Evolutionary conservation across 1,140 invertebrate genomes (phyloP).

Genomic region (Drosophila tani): DNA sequence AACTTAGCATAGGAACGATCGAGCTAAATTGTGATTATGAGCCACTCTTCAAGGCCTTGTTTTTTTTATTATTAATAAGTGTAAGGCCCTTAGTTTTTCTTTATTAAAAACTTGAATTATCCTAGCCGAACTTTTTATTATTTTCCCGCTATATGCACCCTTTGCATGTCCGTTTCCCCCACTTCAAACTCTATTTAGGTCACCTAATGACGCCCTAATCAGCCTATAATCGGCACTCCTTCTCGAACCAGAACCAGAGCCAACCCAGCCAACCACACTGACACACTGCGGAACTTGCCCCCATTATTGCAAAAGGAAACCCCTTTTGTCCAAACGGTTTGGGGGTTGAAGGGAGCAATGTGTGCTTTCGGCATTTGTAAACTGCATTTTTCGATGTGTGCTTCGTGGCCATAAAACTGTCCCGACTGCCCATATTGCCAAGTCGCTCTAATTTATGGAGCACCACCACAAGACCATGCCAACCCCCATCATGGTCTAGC

Average conservation of each 20-base stretch:
- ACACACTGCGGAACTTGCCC: slow-evolving; percentile 24
- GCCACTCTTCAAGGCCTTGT: too few relatives aligned
- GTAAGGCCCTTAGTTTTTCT: background rate
- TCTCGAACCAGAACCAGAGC: background rate
- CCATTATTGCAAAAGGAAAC: background rate
- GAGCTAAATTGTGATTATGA: background rate
- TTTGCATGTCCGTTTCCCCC: background rate
- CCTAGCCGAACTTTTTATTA: background rate
- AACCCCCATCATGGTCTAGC: slow-evolving; percentile 39
- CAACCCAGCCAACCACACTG: slow-evolving; percentile 22
- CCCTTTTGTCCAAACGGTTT: background rate
- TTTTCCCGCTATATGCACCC: too few relatives aligned
- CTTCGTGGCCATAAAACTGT: slow-evolving; percentile 76
- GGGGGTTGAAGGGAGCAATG: slow-evolving; percentile 8
- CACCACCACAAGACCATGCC: slow-evolving; percentile 22
- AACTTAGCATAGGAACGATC: too few relatives aligned
- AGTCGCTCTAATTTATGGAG: slow-evolving; percentile 67
- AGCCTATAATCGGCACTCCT: slow-evolving; percentile 41
- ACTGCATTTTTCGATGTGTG: slow-evolving; percentile 40
- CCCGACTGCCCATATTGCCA: slow-evolving; percentile 63
- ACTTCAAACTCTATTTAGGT: slow-evolving; percentile 36
- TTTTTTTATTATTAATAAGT: too few relatives aligned
- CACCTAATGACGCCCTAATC: slow-evolving; percentile 53
- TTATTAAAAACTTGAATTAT: too few relatives aligned
- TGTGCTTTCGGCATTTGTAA: slow-evolving; percentile 14